These are phyloP conservation scores for Noctua pronuba DNA, from an alignment of 2,888 invertebrate species.

Conservation along the genomic window DNA sequence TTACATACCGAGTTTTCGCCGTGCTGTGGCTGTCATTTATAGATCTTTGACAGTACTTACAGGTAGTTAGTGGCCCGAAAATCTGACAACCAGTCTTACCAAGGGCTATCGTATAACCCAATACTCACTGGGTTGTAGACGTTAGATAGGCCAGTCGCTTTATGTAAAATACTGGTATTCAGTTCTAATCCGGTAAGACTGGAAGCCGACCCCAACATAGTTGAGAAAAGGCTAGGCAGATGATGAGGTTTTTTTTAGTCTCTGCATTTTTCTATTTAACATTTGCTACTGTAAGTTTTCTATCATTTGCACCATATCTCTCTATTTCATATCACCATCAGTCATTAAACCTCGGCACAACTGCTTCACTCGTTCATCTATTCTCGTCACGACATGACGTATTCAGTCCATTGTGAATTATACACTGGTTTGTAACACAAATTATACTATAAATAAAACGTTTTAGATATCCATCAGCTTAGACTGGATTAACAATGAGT, in stretches of 20 bases:
- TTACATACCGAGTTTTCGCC: too few relatives aligned
- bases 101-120: too few relatives aligned
- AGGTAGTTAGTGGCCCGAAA: too few relatives aligned
- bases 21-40: too few relatives aligned
- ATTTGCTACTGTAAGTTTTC: not conserved
- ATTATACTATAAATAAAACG: slow-evolving; percentile 69
- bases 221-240: too few relatives aligned
- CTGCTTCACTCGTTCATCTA: slow-evolving; percentile 27
- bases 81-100: too few relatives aligned
- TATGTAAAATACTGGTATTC: too few relatives aligned
- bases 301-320: not conserved
- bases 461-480: slow-evolving; percentile 61
- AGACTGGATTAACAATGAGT: slow-evolving; percentile 50
- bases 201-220: too few relatives aligned
- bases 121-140: too few relatives aligned
- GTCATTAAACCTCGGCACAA: not conserved
- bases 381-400: slow-evolving; percentile 50
- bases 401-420: slow-evolving; percentile 63
- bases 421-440: slow-evolving; percentile 67
- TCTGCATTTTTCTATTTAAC: not conserved
- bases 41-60: too few relatives aligned
- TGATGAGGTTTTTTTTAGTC: not conserved
- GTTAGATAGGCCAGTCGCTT: too few relatives aligned
- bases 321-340: not conserved
- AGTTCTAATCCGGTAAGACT: too few relatives aligned